Evolutionary conservation across 2,888 invertebrate genomes (phyloP).

Genomic region (Lasius platythorax): DNA sequence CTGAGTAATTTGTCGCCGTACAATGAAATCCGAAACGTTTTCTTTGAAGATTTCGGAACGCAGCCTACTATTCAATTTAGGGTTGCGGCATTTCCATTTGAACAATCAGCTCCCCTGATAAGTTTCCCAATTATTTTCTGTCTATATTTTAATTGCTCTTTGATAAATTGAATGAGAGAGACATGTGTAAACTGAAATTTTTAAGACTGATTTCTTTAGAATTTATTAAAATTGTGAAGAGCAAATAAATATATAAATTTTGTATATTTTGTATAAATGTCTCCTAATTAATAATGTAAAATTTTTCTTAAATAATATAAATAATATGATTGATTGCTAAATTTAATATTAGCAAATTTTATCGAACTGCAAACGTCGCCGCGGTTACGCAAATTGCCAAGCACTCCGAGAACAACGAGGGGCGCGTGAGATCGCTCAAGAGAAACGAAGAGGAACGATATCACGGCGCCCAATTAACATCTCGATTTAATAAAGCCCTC

Average conservation of each 20-base stretch:
- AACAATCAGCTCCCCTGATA: not conserved
- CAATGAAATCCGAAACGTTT: conserved; percentile 76
- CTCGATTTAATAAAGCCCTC: conserved; percentile 83
- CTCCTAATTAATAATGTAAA: not conserved
- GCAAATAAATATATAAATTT: not conserved
- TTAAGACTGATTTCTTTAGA: not conserved
- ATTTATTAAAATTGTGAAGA: conserved; percentile 6
- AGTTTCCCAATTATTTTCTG: not conserved
- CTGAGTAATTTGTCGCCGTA: conserved; percentile 82
- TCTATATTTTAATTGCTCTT: not conserved
- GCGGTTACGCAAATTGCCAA: conserved; percentile 8
- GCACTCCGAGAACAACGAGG: not conserved
- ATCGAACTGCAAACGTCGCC: not conserved
- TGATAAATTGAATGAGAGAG: not conserved
- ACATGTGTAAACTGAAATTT: not conserved
- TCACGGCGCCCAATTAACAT: conserved; percentile 80
- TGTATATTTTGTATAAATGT: not conserved
- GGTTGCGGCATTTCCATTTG: not conserved
- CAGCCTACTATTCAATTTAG: conserved; percentile 8
- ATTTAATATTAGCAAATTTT: not conserved
- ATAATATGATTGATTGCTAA: not conserved
- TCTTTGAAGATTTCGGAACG: not conserved
- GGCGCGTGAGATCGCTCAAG: conserved; percentile 1
- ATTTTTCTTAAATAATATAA: not conserved
- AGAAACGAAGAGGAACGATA: conserved; percentile 42